Base-by-base conservation (phyloP, 2,797 vertebrate genomes). In the Chelmon rostratus region DNA sequence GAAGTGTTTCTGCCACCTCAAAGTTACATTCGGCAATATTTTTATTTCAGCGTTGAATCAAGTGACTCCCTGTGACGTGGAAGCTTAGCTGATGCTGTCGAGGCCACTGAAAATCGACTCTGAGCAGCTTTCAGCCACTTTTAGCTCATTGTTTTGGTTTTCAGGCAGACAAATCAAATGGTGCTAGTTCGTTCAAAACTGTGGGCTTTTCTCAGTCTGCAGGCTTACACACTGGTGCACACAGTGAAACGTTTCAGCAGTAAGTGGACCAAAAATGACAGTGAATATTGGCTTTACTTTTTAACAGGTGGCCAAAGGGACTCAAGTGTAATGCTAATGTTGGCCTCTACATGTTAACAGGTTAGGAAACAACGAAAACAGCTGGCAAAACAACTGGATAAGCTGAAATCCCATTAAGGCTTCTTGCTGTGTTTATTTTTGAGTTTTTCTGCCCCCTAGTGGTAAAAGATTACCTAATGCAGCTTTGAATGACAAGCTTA, bases 381-480 rank as follows among this genome's bases (percentile, higher is more conserved):
- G 31, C 28, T 28, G 31, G 28, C 28, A 31, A 31, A 74, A 66
- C 33, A 73, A 33, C 44, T 65, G 56, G 64, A 44, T 46, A n/a
- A 64, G 16, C 37, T 65, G 6, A 52, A 44, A 53, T 28, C 23
- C 64, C 21, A 23, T 10, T 3, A 50, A 38, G 6, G 56, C 1
- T 18, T 62, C 11, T 58, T 63, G 33, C 66, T 72, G 23, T 38
- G 16, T 76, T 64, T 67, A 35, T 46, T 52, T 82, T 57, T 37
- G 42, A 78, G 15, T 67, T 63, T 69, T 75, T 73, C 54, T 62
- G 82, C 73, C 81, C 37, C 31, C 76, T 69, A 76, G 47, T 78
- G 82, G 61, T 52, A 18, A 79, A 40, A 86, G 25, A 44, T 68
- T 16, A 37, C 56, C 52, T 0, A 15, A 67, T 50, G n/a, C 75